Conservation (phyloP, 1,140 invertebrate genomes). For the Microplitis demolitor region DNA sequence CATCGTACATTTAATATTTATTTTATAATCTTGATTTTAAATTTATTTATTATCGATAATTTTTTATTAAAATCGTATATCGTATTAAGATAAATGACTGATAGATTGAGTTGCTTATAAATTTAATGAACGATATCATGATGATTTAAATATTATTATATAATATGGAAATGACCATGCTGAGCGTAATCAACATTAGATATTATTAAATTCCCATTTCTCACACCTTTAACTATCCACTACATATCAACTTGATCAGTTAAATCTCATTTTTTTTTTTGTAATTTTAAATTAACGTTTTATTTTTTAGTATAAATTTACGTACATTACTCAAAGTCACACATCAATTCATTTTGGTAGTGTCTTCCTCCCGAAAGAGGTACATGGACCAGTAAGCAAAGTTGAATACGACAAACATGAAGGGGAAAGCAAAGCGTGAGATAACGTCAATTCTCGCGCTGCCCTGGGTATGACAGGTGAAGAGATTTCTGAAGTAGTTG, state of each 20-base stretch:
- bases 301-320: slow-evolving; percentile 1
- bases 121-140: background rate
- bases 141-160: background rate
- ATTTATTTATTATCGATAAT: background rate
- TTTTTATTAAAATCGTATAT: background rate
- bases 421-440: slow-evolving; percentile 88
- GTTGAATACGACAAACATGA: slow-evolving; percentile 93
- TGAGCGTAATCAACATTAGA: background rate
- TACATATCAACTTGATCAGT: no score
- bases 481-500: slow-evolving; percentile 65
- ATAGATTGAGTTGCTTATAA: background rate
- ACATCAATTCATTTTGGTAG: slow-evolving; percentile 35
- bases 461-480: slow-evolving; percentile 84
- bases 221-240: background rate
- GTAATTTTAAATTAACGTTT: background rate
- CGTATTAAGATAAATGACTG: background rate
- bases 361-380: slow-evolving; percentile 75
- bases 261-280: background rate
- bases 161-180: background rate
- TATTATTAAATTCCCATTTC: slow-evolving; percentile 15
- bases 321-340: slow-evolving; percentile 7
- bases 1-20: background rate
- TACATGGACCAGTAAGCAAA: slow-evolving; percentile 93
- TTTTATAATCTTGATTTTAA: background rate
- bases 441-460: slow-evolving; percentile 95